Percentiles rank a stretch among this genome's conserved stretches.
phyloP scores from a whole-genome alignment of 2,888 invertebrate species.

The Smittia aterrima region DNA sequence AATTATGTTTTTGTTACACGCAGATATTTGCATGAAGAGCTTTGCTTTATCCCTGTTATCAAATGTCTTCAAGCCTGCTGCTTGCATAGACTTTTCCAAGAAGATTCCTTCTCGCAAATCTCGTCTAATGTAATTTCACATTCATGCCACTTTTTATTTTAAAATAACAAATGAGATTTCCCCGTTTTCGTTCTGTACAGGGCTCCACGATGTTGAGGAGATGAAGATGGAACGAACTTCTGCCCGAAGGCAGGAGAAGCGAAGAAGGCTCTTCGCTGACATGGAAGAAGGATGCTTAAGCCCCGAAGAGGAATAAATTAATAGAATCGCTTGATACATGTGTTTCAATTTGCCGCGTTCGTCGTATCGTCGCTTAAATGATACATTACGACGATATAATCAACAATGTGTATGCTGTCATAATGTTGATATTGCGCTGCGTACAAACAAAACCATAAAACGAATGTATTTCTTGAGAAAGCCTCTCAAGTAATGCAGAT shows the following conservation, averaged over 20 bases:
- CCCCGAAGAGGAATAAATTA: conserved; percentile 20
- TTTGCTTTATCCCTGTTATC: no score
- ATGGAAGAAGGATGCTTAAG: not conserved
- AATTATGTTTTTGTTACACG: no score
- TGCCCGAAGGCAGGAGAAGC: not conserved
- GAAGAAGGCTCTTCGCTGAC: not conserved
- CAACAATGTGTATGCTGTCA: not conserved
- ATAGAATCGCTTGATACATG: conserved; percentile 16
- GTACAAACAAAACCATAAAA: not conserved
- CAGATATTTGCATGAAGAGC: no score
- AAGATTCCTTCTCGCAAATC: conserved; percentile 4
- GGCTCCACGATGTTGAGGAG: not conserved
- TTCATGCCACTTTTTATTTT: conserved; percentile 31
- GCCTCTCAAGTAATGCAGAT: not conserved
- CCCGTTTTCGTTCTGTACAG: not conserved
- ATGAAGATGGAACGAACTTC: not conserved
- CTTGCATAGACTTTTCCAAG: no score
- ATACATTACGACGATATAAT: conserved; percentile 13
- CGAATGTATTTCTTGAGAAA: not conserved
- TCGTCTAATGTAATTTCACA: conserved; percentile 34
- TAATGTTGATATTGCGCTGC: conserved; percentile 1
- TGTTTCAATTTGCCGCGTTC: conserved; percentile 27
- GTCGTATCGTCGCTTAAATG: not conserved
- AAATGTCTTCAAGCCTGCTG: no score
- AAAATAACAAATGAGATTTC: conserved; percentile 32